Evolutionary conservation across 1,140 invertebrate genomes (phyloP).

Genomic region (Bombus confusus): DNA sequence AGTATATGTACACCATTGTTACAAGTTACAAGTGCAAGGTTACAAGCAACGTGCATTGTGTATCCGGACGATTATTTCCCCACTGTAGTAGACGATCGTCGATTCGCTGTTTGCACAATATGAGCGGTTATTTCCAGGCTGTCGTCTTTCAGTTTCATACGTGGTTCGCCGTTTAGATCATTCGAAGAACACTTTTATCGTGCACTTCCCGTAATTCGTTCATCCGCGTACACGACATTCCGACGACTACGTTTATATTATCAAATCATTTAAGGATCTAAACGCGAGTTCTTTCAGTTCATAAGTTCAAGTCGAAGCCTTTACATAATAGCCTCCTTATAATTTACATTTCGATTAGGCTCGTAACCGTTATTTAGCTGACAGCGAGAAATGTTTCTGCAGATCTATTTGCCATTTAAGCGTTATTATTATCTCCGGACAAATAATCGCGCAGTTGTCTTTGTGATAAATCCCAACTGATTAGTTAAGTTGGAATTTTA

Average conservation of each 20-base stretch:
- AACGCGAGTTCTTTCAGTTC: not conserved
- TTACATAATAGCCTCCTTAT: not conserved
- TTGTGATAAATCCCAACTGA: not conserved
- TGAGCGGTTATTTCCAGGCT: conserved; percentile 37
- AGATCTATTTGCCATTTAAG: not conserved
- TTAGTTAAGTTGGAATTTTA: not conserved
- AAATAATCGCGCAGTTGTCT: not conserved
- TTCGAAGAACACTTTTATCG: conserved; percentile 9
- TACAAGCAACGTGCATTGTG: conserved; percentile 55
- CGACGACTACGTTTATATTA: not conserved
- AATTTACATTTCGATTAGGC: not conserved
- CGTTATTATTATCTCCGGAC: conserved; percentile 7
- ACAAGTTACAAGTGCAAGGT: conserved; percentile 67
- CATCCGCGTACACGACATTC: not conserved
- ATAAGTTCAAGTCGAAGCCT: not conserved
- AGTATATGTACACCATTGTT: conserved; percentile 50
- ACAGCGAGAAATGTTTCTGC: too few species aligned
- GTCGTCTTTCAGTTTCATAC: conserved; percentile 31
- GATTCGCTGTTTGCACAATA: conserved; percentile 45
- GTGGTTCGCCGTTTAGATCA: not conserved
- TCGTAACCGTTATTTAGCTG: not conserved
- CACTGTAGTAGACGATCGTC: conserved; percentile 46
- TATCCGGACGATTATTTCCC: conserved; percentile 58
- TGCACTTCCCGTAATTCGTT: not conserved
- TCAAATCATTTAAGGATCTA: not conserved